Evolutionary conservation across 2,113 vertebrate genomes (phyloP).

Genomic region (Bubalus kerabau): DNA sequence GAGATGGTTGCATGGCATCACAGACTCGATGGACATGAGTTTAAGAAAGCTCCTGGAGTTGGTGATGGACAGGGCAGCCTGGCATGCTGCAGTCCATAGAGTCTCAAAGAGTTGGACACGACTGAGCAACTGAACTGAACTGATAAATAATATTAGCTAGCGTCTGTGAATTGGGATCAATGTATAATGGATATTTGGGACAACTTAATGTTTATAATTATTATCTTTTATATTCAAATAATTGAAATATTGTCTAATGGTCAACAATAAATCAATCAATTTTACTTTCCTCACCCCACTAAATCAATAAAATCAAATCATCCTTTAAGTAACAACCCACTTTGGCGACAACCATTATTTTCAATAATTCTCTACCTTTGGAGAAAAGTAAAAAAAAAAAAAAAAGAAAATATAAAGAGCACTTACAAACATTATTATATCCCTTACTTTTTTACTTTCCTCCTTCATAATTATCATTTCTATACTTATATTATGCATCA

Average conservation of each 20-base stretch:
- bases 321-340: neutral
- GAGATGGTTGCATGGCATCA: neutral
- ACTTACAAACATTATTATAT: neutral
- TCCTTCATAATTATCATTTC: constrained; percentile 60
- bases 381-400: neutral
- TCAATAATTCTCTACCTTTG: neutral
- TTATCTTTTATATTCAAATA: neutral
- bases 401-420: neutral
- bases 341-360: neutral
- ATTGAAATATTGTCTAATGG: neutral
- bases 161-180: neutral
- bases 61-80: neutral
- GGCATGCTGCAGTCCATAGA: neutral
- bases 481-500: constrained; percentile 61
- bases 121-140: neutral
- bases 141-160: neutral
- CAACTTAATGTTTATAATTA: neutral
- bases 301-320: neutral
- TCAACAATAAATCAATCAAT: neutral
- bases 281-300: neutral
- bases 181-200: neutral
- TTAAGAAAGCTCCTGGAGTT: neutral
- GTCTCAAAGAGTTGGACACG: neutral
- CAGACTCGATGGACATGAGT: neutral
- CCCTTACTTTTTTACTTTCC: constrained; percentile 14